Percentiles rank a stretch among this genome's conserved stretches.
phyloP scores from a whole-genome alignment of 2,113 vertebrate species.

The Emydura subglobosa region DNA sequence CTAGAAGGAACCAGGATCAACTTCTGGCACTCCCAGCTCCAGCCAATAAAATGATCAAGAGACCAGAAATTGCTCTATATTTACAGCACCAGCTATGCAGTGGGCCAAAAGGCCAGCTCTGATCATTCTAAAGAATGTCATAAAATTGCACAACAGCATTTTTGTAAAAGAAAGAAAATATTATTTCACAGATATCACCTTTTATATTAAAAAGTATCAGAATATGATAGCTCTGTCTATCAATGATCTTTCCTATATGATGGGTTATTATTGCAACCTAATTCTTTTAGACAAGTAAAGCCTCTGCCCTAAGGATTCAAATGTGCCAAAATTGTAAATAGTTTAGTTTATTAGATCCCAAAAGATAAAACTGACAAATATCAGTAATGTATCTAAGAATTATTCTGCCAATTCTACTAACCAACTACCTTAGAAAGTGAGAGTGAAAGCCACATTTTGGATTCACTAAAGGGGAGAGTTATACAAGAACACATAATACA shows the following conservation, averaged over 20 bases:
- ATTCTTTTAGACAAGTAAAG: not conserved
- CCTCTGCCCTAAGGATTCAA: not conserved
- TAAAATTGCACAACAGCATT: not conserved
- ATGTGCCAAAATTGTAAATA: not conserved
- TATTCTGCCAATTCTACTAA: not conserved
- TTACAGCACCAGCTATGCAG: not conserved
- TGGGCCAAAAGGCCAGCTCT: not conserved
- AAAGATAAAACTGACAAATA: not conserved
- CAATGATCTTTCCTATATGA: not conserved
- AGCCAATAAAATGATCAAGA: not conserved
- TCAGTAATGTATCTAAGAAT: not conserved
- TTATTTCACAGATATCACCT: not conserved
- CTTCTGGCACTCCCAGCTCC: not conserved
- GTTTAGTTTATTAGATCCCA: not conserved
- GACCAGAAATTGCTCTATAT: not conserved
- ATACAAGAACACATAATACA: no score
- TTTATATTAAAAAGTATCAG: not conserved
- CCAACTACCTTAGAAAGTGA: not conserved
- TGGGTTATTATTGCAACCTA: not conserved
- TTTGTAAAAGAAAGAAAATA: not conserved
- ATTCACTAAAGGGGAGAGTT: not conserved
- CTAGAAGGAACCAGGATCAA: not conserved
- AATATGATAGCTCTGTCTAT: not conserved
- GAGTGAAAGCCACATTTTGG: not conserved
- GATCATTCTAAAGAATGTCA: not conserved